Percentiles rank a stretch among this genome's conserved stretches.
Conservation (phyloP, 2,113 vertebrate genomes). For the Cairina moschata region DNA sequence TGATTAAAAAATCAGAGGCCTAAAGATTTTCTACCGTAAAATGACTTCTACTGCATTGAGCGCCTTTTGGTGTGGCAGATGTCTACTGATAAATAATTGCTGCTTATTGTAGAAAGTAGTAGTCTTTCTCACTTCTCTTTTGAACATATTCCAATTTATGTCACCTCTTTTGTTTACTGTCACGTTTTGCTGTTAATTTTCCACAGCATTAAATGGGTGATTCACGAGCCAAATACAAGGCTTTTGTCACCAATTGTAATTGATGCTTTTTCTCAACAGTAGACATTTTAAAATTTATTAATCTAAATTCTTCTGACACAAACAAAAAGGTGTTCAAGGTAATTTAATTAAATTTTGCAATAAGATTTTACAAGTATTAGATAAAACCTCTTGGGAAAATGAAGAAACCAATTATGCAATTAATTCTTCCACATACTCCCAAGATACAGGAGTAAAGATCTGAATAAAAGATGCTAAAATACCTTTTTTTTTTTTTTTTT, state of each 20-base stretch:
- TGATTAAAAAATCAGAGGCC: neutral
- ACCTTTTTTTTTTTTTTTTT: neutral
- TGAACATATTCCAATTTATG: neutral
- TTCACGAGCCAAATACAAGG: neutral
- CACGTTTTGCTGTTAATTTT: neutral
- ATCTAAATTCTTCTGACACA: neutral
- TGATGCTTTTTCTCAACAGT: neutral
- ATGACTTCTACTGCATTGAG: neutral
- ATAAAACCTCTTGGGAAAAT: slow-evolving; percentile 49
- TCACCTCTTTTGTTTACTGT: neutral
- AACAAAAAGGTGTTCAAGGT: slow-evolving; percentile 37
- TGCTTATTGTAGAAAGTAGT: neutral
- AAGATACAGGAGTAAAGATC: slow-evolving; percentile 1
- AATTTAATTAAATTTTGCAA: slow-evolving; percentile 67
- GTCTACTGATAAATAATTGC: neutral
- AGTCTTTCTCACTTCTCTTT: neutral
- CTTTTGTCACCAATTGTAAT: neutral
- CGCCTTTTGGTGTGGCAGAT: neutral
- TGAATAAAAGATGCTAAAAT: slow-evolving; percentile 22
- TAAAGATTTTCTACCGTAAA: neutral
- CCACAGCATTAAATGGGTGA: neutral
- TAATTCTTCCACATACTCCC: slow-evolving; percentile 62
- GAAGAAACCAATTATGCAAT: slow-evolving; percentile 48
- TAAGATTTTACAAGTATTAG: slow-evolving; percentile 49
- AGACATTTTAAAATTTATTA: neutral